Conservation (phyloP, 2,113 vertebrate genomes). For the Megalops atlanticus region DNA sequence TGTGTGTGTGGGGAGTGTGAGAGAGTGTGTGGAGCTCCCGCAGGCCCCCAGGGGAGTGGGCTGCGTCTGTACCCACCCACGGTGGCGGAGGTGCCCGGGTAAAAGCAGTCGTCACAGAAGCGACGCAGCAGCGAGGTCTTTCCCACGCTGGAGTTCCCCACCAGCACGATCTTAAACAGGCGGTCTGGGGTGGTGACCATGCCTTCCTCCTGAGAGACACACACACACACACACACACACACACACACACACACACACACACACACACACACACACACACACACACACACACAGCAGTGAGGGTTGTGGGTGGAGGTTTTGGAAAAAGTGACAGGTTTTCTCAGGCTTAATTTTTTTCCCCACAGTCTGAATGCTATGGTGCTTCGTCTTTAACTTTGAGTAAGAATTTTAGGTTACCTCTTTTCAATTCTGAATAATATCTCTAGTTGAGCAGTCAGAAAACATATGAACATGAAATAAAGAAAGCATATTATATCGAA, state of each 20-base stretch:
- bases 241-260: conserved; percentile 29
- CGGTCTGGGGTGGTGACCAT: conserved; percentile 67
- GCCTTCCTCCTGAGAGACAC: conserved; percentile 64
- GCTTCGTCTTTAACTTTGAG: too few relatives aligned
- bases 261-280: conserved; percentile 10
- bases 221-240: not conserved
- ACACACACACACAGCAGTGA: not conserved
- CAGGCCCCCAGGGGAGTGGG: not conserved
- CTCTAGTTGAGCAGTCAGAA: too few relatives aligned
- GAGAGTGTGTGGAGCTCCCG: not conserved
- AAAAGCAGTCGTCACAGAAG: conserved; percentile 83
- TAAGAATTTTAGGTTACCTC: too few relatives aligned
- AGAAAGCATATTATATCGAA: too few relatives aligned
- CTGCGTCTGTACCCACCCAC: conserved; percentile 76
- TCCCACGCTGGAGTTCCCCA: conserved; percentile 88
- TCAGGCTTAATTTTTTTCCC: too few relatives aligned
- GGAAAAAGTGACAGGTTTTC: too few relatives aligned
- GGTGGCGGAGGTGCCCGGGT: conserved; percentile 77
- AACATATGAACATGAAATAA: too few relatives aligned
- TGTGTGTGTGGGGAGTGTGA: too few relatives aligned
- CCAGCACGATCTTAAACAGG: conserved; percentile 88
- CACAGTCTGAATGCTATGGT: too few relatives aligned
- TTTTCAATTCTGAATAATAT: too few relatives aligned
- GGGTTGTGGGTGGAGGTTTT: too few relatives aligned
- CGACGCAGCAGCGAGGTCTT: conserved; percentile 87